These are phyloP conservation scores for Acanthoscelides obtectus DNA, from an alignment of 2,888 invertebrate genomes.

Conservation along the genomic window DNA sequence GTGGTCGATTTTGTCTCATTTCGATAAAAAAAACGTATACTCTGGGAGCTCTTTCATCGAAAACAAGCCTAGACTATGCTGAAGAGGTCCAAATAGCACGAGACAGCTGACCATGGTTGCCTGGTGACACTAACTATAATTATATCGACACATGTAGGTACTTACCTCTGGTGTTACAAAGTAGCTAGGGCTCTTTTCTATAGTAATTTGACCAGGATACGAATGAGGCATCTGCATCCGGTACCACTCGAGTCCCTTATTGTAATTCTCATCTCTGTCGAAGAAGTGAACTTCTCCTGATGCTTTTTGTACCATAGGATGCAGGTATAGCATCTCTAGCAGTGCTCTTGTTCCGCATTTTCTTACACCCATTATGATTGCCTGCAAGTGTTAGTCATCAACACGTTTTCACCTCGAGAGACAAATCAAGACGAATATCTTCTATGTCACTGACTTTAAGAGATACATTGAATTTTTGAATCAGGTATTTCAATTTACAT, in stretches of 20 bases:
- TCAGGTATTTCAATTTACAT: too few relatives aligned
- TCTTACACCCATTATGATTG: slow-evolving; percentile 90
- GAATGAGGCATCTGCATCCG: slow-evolving; percentile 91
- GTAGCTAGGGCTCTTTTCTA: slow-evolving; percentile 97
- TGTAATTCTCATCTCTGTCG: slow-evolving; percentile 90
- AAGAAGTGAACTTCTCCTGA: slow-evolving; percentile 97
- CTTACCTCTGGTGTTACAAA: slow-evolving; percentile 91
- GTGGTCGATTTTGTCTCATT: too few relatives aligned
- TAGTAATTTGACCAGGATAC: slow-evolving; percentile 86
- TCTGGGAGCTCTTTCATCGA: too few relatives aligned
- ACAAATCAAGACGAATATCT: too few relatives aligned
- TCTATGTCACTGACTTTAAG: slow-evolving; percentile 2
- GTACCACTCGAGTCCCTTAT: slow-evolving; percentile 92
- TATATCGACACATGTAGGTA: slow-evolving; percentile 5
- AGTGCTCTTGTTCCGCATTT: slow-evolving; percentile 96
- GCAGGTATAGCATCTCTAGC: slow-evolving; percentile 92
- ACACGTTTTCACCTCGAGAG: too few relatives aligned
- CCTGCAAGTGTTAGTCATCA: slow-evolving; percentile 39
- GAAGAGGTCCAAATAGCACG: not conserved
- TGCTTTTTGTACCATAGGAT: slow-evolving; percentile 88
- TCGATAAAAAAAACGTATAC: too few relatives aligned
- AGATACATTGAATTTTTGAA: too few relatives aligned
- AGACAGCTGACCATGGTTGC: not conserved
- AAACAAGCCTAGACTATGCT: too few relatives aligned
- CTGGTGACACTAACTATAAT: too few relatives aligned